Base-by-base conservation (phyloP, 2,797 vertebrate species). In the Enteromius paludinosus region DNA sequence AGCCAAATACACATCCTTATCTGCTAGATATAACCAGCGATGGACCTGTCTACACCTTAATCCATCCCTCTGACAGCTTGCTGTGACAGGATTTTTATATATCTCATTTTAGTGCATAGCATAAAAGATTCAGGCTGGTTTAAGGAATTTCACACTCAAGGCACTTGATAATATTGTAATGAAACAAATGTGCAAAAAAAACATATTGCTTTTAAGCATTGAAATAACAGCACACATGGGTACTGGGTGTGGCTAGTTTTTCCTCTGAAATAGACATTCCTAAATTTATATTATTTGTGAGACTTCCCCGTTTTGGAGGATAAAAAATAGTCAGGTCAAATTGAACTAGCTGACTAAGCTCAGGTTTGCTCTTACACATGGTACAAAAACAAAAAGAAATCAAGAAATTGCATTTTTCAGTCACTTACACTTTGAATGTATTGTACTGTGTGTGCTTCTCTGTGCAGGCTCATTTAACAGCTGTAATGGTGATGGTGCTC, bases 81-180 rank as follows among this genome's bases (percentile, higher is more conserved):
- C 68, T 78, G 70, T 82, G 79, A 81, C 68, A 61, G 38, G 74
- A 85, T 83, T 83, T 81, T 54, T 54, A 85, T 87, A 79, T 77
- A 49, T 78, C 61, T 68, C 3, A 68, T 79, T 82, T 68, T 68
- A 49, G 3, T 9, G 28, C 69, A 74, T 25, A 28, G 30, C 45
- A 73, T 38, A 56, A 33, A 78, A 47, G 15, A 70, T 70, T 62
- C 30, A n/a, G 23, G 3, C 14, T 25, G 14, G 33, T 79, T 79
- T 74, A 23, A 28, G 33, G 59, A 52, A 14, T 70, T 43, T 28
- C 52, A 59, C 52, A 73, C 30, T 74, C 11, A 23, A 56, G 49
- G 11, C 18, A 30, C 7, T 47, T 68, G n/a, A 35, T 35, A 47
- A 43, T 59, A 28, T 59, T 43, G 17, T 28, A 25, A 28, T 45